Evolutionary conservation across 2,797 vertebrate species (phyloP), one percentile per base, ranked within the genome.

Genomic region (Percopsis omiscomaycus): DNA sequence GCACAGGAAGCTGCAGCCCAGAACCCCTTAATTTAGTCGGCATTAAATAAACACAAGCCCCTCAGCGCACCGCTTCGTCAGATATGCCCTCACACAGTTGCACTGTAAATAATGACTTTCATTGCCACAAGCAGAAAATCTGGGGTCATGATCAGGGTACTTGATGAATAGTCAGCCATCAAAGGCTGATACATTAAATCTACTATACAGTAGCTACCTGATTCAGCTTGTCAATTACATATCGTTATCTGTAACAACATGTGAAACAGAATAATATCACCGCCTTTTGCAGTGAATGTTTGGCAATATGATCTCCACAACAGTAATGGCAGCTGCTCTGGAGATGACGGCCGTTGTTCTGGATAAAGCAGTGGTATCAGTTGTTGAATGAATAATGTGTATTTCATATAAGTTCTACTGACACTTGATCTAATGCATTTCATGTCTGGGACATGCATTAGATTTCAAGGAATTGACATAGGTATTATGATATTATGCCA

Each of bases 11-110:
- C 78, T 65, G 55, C 29, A 75, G 75, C 66, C 67, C 78, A 62
- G 70, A 88, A 85, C 77, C 82, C 81, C 70, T 16, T 84, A 74
- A 88, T 88, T 88, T 81, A 82, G 69, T 42, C 73, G 37, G 75
- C 71, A 83, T 85, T 82, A 84, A 86, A 82, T 78, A 84, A 89
- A 87, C 82, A 82, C 59, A 0, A 59, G 71, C 48, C 74, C 79
- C 82, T 82, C 75, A 64, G 70, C 61, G n/a, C 37, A 10, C 57
- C 45, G 58, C n/a, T 8, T 49, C 9, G 63, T 78, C 84, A 68
- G 71, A 86, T 80, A 73, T 73, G 79, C 70, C 79, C 77, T 78
- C 84, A 81, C 81, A 73, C 68, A 66, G 68, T 78, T 55, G 30
- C 64, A 70, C 63, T 79, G 70, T 82, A 83, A 87, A 85, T 79